Base-by-base conservation (phyloP, 2,888 invertebrate species). In the Schrankia costaestrigalis region DNA sequence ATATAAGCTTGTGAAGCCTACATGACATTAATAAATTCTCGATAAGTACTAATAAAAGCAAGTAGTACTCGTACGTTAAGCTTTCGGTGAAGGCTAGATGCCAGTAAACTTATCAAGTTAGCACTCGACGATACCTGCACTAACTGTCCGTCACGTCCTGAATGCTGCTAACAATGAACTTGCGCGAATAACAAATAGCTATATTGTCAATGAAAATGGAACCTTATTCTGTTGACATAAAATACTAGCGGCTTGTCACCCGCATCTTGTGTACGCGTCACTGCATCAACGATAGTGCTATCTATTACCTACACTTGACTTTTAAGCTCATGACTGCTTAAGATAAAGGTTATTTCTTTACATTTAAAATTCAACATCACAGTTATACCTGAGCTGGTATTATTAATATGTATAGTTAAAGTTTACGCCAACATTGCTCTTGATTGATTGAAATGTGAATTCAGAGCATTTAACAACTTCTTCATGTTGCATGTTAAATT, bases 231-330 rank as follows among this genome's bases (percentile, higher is more conserved):
- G 2, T 26, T 3, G 12, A 0, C 6, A 56, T 61, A 74, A 46
- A 49, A 34, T 31, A 31, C 29, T 29, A 39, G 45, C 31, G 29
- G 27, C 11, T 8, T 13, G 21, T 27, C 40, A 48, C 85, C 85
- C 85, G 85, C 82, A 85, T 85, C 46, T 46, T 45, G 51, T 57
- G 59, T 70, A 83, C 77, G 81, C 80, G 74, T 66, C 75, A 75
- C 47, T 71, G 83, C 67, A 64, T 73, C 50, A 47, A 55, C 68
- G 82, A 82, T 81, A 81, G 58, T 50, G 54, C 58, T 81, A 82
- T 81, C 79, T 63, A 36, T 53, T 58, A 65, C 56, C 46, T 77
- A 68, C 81, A 81, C 83, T 82, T 83, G 83, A 74, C 77, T 75
- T 60, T 63, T 57, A 64, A 63, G 51, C 60, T 58, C 30, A 42